Base-by-base conservation (phyloP, 2,797 vertebrate genomes). In the Sebastes elongatus region DNA sequence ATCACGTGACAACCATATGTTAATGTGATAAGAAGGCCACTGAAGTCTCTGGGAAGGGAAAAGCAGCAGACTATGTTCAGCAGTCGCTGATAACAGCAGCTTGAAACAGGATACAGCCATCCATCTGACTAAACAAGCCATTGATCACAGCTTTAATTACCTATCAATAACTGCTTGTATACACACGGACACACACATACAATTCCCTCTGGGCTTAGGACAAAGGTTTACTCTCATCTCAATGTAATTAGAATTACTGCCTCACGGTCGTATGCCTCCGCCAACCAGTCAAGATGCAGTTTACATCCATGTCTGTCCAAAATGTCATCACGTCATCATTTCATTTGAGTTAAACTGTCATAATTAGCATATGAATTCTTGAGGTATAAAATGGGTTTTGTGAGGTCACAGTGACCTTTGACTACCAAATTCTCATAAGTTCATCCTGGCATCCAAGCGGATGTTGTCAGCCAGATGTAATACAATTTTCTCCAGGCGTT, bases 391-490 rank as follows among this genome's bases (percentile, higher is more conserved):
- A 49, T 49, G 18, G 6, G 18, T 49, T 49, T 49, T 49, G 18
- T 18, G 46, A 49, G 46, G 0, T 49, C 14, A 16, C 10, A 66
- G 23, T 1, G 2, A 10, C 42, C 42, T 46, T 46, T 46, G 16
- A 46, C 16, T 7, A 35, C 35, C 11, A 35, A 35, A 35, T 35
- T 35, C 11, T 35, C 11, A 35, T 0, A 35, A 35, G 11, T 5
- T 35, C 35, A 35, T 35, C 11, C 35, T 0, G 35, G 35, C 0
- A 0, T 35, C 35, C 2, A 5, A 35, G 0, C 0, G 35, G 35
- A 35, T 35, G 35, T 35, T 35, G 4, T 35, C 35, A 0, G 35
- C 35, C 35, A 35, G 0, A 42, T 20, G 5, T 16, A 9, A 64
- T 64, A 5, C 42, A 42, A 16, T 42, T 16, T 42, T 0, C 42